Evolutionary conservation across 1,140 invertebrate species (phyloP).

Genomic region (Drosophila kikkawai): DNA sequence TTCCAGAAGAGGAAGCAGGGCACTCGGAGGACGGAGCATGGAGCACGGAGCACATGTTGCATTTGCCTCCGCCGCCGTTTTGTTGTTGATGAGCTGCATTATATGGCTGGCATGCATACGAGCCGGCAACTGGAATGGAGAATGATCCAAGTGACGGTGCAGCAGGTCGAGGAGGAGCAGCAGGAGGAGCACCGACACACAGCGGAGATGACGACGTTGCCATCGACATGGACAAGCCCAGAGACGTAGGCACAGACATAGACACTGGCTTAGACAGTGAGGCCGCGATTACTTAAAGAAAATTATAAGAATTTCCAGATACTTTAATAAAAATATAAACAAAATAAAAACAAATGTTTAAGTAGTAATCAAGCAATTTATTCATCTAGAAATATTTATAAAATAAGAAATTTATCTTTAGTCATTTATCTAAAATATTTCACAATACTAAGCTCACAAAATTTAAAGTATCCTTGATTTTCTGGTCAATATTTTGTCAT

Average conservation of each 20-base stretch:
- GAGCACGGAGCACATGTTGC: constrained; percentile 71
- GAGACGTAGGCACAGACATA: constrained; percentile 34
- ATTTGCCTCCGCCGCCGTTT: constrained; percentile 69
- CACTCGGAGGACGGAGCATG: constrained; percentile 30
- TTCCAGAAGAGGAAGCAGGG: constrained; percentile 20
- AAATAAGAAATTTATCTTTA: no score
- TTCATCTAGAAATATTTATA: background rate
- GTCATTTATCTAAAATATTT: background rate
- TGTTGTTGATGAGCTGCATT: constrained; percentile 78
- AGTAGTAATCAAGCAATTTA: background rate
- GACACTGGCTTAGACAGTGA: constrained; percentile 41
- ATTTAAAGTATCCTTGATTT: background rate
- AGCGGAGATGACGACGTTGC: constrained; percentile 51
- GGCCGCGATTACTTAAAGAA: constrained; percentile 38
- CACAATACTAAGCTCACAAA: background rate
- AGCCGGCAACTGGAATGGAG: constrained; percentile 41
- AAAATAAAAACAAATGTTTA: background rate
- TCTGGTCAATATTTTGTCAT: no score
- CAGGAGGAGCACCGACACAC: constrained; percentile 24
- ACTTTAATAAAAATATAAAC: background rate
- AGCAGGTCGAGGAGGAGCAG: background rate
- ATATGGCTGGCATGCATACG: constrained; percentile 74
- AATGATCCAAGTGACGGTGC: constrained; percentile 3
- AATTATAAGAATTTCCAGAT: background rate
- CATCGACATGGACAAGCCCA: constrained; percentile 43